Evolutionary conservation across 2,888 invertebrate genomes (phyloP), one percentile per base, ranked within the genome.

Genomic region (Leptinotarsa haldemani): DNA sequence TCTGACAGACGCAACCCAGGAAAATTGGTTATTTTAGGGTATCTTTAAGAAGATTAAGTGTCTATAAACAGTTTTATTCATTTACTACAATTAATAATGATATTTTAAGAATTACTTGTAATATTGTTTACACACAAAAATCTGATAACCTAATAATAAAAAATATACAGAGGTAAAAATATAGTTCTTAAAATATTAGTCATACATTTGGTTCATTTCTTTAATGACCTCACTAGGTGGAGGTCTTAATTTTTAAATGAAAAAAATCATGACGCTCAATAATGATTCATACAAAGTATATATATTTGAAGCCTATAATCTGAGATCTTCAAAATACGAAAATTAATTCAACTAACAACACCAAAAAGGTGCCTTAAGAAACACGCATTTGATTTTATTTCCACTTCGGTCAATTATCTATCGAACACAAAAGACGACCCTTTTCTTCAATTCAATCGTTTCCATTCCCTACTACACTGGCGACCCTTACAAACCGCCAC

Each of bases 401-500:
- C 61, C 16, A 25, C 61, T 61, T 40, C n/a, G 7, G 30, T 30
- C 3, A 25, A 61, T 61, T 15, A 61, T 40, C 30, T 40, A 5
- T 9, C 22, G 13, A 40, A 61, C n/a, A n/a, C 30, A 61, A 40
- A 16, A n/a, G 40, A 40, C 61, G 61, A 61, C 40, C 25, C 61
- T 18, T 50, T 12, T 50, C 3, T 13, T 18, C 13, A 4, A 18
- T 13, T 18, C 22, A 13, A 12, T 30, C 40, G 61, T 25, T 61
- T 40, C 40, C 40, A 40, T 61, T n/a, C 61, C 61, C 61, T 61
- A 71, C 76, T 77, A 79, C 77, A 74, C 69, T 75, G 74, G 64
- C 30, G 52, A 73, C 82, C 82, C 82, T 80, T 74, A 80, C 82
- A 83, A 84, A 84, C 85, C 85, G 81, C 84, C 84, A 83, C 82